Evolutionary conservation across 2,113 vertebrate genomes (phyloP).

Genomic region (Tapirus terrestris): DNA sequence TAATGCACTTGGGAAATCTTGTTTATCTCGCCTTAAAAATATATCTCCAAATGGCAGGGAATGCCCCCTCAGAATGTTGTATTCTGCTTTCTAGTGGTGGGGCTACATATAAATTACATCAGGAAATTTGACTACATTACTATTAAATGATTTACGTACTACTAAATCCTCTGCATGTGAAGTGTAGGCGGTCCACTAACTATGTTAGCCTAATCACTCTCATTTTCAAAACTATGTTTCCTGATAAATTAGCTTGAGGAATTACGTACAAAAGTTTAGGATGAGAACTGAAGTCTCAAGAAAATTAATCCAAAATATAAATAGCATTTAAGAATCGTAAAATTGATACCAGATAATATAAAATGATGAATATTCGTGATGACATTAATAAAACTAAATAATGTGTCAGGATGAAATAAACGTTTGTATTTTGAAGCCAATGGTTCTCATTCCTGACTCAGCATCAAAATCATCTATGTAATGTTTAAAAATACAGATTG

Average conservation of each 20-base stretch:
- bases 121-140: neutral
- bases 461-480: neutral
- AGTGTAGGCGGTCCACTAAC: neutral
- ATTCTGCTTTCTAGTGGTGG: neutral
- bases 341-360: neutral
- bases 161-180: neutral
- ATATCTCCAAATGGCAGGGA: neutral
- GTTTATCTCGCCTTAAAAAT: neutral
- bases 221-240: neutral
- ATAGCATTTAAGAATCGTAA: neutral
- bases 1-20: neutral
- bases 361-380: neutral
- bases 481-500: neutral
- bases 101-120: neutral
- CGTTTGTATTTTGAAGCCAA: neutral
- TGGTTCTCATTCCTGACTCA: neutral
- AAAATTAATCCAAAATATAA: neutral
- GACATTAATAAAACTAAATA: neutral
- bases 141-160: neutral
- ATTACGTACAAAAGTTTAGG: neutral
- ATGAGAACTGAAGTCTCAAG: neutral
- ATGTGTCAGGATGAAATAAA: neutral
- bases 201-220: neutral
- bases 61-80: neutral
- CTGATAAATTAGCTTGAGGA: neutral